Conservation (phyloP, 1,140 invertebrate genomes). For the Drosophila arawakana region DNA sequence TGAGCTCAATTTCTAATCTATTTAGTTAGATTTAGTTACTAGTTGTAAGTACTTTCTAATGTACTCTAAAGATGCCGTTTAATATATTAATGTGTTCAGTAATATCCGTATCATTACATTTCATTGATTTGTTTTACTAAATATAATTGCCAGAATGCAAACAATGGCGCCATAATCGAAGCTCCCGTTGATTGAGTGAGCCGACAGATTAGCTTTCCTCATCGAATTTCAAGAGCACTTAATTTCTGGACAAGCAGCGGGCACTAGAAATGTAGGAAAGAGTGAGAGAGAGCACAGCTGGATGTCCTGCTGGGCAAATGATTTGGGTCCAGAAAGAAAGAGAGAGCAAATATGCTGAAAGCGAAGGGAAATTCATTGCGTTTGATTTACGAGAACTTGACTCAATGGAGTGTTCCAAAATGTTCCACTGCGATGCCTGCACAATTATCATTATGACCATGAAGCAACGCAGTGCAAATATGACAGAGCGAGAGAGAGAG, state of each 20-base stretch:
- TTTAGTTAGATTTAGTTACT: no score
- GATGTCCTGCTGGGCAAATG: constrained; percentile 31
- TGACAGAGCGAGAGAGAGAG: constrained; percentile 10
- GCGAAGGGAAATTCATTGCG: constrained; percentile 37
- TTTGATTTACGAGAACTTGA: constrained; percentile 65
- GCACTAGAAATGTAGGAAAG: not conserved
- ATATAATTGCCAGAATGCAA: constrained; percentile 62
- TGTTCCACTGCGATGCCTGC: constrained; percentile 48
- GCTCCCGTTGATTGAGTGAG: constrained; percentile 43
- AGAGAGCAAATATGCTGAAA: not conserved
- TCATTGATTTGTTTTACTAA: constrained; percentile 72
- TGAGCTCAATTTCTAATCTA: no score
- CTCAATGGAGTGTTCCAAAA: constrained; percentile 61
- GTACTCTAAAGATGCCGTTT: not conserved
- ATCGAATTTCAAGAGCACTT: constrained; percentile 71
- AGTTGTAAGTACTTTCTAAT: no score
- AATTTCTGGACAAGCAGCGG: constrained; percentile 37
- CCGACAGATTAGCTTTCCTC: constrained; percentile 66
- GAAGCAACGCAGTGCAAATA: constrained; percentile 19
- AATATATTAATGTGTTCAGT: constrained; percentile 15
- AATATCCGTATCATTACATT: constrained; percentile 57
- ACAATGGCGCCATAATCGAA: constrained; percentile 34
- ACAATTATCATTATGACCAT: constrained; percentile 63
- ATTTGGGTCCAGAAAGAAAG: not conserved
- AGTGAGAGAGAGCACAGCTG: constrained; percentile 16